Percentiles rank a stretch among this genome's conserved stretches.
These are phyloP conservation scores for Xiphias gladius DNA, from an alignment of 2,113 vertebrate species.

Conservation along the genomic window DNA sequence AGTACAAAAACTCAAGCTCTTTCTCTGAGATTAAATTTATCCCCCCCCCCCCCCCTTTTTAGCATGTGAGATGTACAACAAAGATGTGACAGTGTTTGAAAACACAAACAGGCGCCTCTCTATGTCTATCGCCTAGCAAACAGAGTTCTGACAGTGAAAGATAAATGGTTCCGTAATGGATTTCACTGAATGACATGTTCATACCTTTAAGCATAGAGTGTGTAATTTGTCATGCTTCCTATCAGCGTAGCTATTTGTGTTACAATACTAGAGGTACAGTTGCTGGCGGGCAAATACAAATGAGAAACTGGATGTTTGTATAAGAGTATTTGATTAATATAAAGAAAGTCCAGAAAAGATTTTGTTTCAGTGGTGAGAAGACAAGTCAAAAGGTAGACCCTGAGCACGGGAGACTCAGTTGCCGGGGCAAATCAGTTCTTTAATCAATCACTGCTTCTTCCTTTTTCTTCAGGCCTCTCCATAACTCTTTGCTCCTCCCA, in stretches of 20 bases:
- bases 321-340: slow-evolving; percentile 15
- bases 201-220: slow-evolving; percentile 22
- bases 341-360: slow-evolving; percentile 6
- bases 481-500: slow-evolving; percentile 4
- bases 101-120: not conserved
- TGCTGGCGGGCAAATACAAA: slow-evolving; percentile 34
- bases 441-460: slow-evolving; percentile 40
- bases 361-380: slow-evolving; percentile 4
- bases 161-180: slow-evolving; percentile 17
- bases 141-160: slow-evolving; percentile 15
- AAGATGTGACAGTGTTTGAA: slow-evolving; percentile 10
- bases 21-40: not conserved
- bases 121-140: not conserved
- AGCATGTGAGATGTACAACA: not conserved
- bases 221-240: slow-evolving; percentile 28
- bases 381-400: not conserved
- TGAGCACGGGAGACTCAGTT: not conserved
- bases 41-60: no score
- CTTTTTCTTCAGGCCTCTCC: slow-evolving; percentile 26
- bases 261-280: not conserved
- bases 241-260: slow-evolving; percentile 11
- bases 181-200: slow-evolving; percentile 30
- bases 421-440: slow-evolving; percentile 26
- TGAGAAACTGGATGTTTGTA: slow-evolving; percentile 5
- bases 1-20: no score